Evolutionary conservation across 2,888 invertebrate species (phyloP).

Genomic region (Drosophila flavopinicola): DNA sequence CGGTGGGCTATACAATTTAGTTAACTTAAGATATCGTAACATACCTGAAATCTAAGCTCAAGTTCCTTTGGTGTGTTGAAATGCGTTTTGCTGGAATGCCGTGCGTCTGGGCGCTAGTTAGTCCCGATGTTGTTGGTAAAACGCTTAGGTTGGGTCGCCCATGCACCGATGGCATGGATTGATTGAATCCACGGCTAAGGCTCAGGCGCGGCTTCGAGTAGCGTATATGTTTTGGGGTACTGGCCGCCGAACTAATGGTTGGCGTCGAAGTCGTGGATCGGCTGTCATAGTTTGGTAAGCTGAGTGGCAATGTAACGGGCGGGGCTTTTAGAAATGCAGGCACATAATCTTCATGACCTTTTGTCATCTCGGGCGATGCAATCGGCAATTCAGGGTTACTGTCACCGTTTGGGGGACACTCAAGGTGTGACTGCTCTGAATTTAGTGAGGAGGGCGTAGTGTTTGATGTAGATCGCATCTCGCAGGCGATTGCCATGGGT

Average conservation of each 20-base stretch:
- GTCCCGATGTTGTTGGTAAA: constrained; percentile 35
- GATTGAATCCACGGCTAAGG: constrained; percentile 83
- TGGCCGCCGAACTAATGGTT: constrained; percentile 80
- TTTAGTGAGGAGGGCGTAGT: constrained; percentile 19
- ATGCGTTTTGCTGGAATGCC: constrained; percentile 80
- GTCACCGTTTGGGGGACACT: constrained; percentile 27
- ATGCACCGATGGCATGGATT: constrained; percentile 84
- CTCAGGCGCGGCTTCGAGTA: constrained; percentile 83
- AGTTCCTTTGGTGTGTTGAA: constrained; percentile 92
- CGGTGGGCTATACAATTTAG: not conserved
- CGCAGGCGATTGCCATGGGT: not conserved
- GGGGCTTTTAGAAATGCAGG: constrained; percentile 75
- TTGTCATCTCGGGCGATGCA: constrained; percentile 50
- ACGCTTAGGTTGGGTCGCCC: constrained; percentile 82
- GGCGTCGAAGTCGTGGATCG: constrained; percentile 41
- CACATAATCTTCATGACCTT: constrained; percentile 64
- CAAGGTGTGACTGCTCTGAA: constrained; percentile 51
- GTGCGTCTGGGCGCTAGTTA: constrained; percentile 29
- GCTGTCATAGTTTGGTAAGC: constrained; percentile 66
- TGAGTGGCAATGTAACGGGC: constrained; percentile 81
- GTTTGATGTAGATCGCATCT: constrained; percentile 10
- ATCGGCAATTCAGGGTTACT: constrained; percentile 41
- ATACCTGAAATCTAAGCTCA: constrained; percentile 95
- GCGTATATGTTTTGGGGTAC: constrained; percentile 83
- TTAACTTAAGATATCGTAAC: constrained; percentile 33